Evolutionary conservation across 2,797 vertebrate genomes (phyloP), one percentile per base, ranked within the genome.

Genomic region (Brotula barbata): DNA sequence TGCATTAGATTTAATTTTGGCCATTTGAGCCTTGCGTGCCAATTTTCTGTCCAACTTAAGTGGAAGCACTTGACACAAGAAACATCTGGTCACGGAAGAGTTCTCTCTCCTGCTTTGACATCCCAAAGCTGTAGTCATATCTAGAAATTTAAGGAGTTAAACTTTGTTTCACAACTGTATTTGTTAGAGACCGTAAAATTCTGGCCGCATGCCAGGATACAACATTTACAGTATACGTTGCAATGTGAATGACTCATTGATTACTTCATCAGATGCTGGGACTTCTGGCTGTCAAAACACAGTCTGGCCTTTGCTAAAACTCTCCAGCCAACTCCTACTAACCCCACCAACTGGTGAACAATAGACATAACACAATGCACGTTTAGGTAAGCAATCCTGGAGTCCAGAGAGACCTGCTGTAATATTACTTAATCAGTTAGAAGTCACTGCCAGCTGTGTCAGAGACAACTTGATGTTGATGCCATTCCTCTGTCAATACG

Each of bases 61-160:
- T 85, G 68, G 75, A 80, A 85, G 71, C 75, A 83, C 76, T 86
- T 83, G 75, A 86, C 71, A 78, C 47, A 45, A 82, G 80, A 77
- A 86, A 83, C 73, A 81, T 83, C 78, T 84, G 80, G 64, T 64
- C 55, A 60, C 16, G 52, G 40, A 64, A 46, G 42, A 55, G 48
- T 58, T 71, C 45, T 64, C 70, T 75, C 33, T 77, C 70, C 50
- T 55, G 52, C 64, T 75, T 56, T 77, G 68, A 83, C 63, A 64
- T 68, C 60, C 46, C 34, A 53, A 68, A 62, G 56, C 59, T 66
- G 17, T 40, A 53, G 39, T 46, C 54, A 51, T 40, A 51, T 76
- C 58, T 64, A 66, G 51, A 74, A 69, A 71, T 42, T 49, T 64
- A 55, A 78, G 7, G 0, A 40, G 37, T 65, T 34, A 17, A 6